These are phyloP conservation scores for mouse (Mus musculus) DNA, from an alignment of 2,113 vertebrate genomes.

Conservation along the genomic window DNA sequence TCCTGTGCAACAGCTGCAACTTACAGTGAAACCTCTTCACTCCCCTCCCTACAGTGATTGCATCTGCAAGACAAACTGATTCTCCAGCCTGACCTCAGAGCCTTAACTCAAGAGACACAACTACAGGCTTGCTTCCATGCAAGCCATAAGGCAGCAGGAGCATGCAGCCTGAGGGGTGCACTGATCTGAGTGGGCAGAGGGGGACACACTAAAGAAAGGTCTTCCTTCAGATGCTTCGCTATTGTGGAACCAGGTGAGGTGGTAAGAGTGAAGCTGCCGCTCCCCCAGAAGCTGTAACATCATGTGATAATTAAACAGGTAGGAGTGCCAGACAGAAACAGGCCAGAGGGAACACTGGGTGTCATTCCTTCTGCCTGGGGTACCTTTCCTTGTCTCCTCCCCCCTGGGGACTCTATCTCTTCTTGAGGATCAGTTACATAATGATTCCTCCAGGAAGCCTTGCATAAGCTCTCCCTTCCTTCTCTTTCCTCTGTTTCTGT, in stretches of 20 bases:
- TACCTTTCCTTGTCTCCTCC: not conserved
- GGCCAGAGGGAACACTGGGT: not conserved
- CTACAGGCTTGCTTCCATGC: not conserved
- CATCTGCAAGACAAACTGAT: not conserved
- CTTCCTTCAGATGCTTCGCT: not conserved
- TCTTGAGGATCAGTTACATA: not conserved
- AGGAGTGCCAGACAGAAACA: not conserved
- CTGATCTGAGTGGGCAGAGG: no score
- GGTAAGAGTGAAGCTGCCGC: no score
- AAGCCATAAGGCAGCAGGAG: not conserved
- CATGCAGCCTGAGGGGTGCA: not conserved
- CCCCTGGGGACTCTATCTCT: not conserved
- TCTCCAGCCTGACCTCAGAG: constrained; percentile 36
- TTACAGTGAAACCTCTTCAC: not conserved
- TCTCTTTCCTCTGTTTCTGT: not conserved
- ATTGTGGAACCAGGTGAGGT: not conserved
- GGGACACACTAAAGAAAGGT: not conserved
- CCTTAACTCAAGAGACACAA: not conserved
- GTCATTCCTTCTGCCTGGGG: not conserved
- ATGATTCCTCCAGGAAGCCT: not conserved
- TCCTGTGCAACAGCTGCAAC: not conserved
- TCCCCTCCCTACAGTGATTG: not conserved
- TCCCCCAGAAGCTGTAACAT: not conserved
- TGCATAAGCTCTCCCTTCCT: not conserved
- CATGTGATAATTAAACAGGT: no score